Conservation (phyloP, 2,888 invertebrate species). For the Lasioglossum leucozonium region DNA sequence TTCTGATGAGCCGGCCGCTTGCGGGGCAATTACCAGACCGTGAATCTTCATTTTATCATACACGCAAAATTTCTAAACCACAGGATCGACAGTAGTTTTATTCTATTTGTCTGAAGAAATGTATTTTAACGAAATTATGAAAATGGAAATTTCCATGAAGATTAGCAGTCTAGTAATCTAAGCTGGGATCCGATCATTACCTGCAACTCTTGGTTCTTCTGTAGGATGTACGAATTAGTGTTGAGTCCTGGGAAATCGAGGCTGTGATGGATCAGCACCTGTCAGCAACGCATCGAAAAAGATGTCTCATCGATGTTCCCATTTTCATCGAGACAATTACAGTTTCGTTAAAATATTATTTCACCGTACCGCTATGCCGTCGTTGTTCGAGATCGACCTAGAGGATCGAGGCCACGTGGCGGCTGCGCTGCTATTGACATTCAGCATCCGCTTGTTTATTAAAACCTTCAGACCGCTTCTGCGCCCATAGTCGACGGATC, state of each 20-base stretch:
- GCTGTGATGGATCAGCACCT: constrained; percentile 77
- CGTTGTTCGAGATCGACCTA: constrained; percentile 37
- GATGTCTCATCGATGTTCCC: not conserved
- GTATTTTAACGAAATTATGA: not conserved
- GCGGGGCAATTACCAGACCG: not conserved
- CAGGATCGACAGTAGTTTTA: not conserved
- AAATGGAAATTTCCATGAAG: not conserved
- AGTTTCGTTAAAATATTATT: not conserved
- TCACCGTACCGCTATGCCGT: constrained; percentile 58
- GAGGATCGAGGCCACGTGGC: no score
- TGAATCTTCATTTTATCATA: not conserved
- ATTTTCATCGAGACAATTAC: not conserved
- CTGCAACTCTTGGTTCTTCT: constrained; percentile 55
- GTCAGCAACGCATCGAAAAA: not conserved
- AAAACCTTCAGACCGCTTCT: constrained; percentile 60
- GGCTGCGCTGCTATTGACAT: no score
- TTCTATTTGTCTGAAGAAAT: not conserved
- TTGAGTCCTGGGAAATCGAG: constrained; percentile 73
- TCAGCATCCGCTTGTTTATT: constrained; percentile 43
- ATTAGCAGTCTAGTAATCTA: no score
- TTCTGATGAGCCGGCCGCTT: not conserved
- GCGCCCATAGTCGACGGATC: constrained; percentile 43
- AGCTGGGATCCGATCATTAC: no score
- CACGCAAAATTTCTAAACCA: no score
- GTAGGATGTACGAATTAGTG: constrained; percentile 42